Evolutionary conservation across 2,113 vertebrate genomes (phyloP), one percentile per base, ranked within the genome.

Genomic region (Phaethornis superciliosus): DNA sequence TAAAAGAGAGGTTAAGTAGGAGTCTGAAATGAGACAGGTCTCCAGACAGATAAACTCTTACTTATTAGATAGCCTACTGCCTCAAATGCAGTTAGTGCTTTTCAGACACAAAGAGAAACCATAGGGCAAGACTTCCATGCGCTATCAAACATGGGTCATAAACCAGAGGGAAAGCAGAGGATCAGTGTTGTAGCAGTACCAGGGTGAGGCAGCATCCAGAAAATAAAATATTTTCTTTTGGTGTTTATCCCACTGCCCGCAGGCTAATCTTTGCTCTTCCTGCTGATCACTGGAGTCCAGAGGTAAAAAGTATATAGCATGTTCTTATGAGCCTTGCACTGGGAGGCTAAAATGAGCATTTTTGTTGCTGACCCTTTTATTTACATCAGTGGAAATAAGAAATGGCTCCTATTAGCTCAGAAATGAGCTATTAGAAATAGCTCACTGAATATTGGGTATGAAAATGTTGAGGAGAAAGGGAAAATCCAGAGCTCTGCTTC

Each of bases 161-260:
- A n/a, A 23, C 69, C 32, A 10, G 11, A 71, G 54, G 17, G 21
- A 32, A 20, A 59, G 19, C 28, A 82, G n/a, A 65, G 17, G 42
- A 74, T 69, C 49, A 33, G 15, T 17, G 22, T 12, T 76, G 16
- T 23, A 23, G 32, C 1, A 1, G 44, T 75, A 24, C 16, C 0
- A 26, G 0, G 5, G 1, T 7, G 2, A 7, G 4, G 9, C 9
- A 65, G 19, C 12, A 37, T 51, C 44, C 35, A 51, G 32, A 46
- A 81, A 75, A 85, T n/a, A 47, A 74, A 78, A 23, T 32, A 40
- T 21, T 75, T 68, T 51, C 32, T 44, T 49, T 15, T 19, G 10
- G 30, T 65, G 9, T 10, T 71, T 74, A 14, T 54, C 11, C 15
- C 4, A 2, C 4, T 0, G 0, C 5, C 18, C 17, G 9, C 26